Evolutionary conservation across 2,888 invertebrate genomes (phyloP).

Genomic region (Ashinkailepas kermadecensis): DNA sequence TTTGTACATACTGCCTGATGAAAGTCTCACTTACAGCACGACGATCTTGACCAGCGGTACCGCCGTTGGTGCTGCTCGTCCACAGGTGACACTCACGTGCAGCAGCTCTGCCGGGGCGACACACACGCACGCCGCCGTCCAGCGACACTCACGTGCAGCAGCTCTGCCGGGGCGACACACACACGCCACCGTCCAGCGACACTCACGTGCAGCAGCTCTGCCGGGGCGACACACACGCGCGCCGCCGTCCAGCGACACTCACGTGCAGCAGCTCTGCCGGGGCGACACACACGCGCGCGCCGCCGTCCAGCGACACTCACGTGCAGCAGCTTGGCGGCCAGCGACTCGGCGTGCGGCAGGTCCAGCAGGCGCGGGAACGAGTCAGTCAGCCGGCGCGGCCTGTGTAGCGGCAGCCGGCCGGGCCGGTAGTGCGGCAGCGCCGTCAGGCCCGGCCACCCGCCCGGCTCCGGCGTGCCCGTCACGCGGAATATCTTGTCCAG

Average conservation of each 20-base stretch:
- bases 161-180: too few species aligned
- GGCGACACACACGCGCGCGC: not conserved
- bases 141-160: too few species aligned
- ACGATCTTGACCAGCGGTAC: too few species aligned
- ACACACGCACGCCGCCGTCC: too few species aligned
- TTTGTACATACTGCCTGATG: too few species aligned
- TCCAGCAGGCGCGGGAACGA: conserved; percentile 86
- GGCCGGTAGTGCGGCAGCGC: conserved; percentile 70
- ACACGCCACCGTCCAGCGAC: too few species aligned
- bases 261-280: not conserved
- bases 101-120: too few species aligned
- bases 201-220: not conserved
- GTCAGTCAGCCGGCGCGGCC: conserved; percentile 57
- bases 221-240: not conserved
- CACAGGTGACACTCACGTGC: too few species aligned
- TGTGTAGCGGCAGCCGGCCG: conserved; percentile 44
- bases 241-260: not conserved
- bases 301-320: not conserved
- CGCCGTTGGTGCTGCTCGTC: too few species aligned
- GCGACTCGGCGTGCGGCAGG: conserved; percentile 75
- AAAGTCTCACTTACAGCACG: too few species aligned
- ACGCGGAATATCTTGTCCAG: conserved; percentile 96
- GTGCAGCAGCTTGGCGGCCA: conserved; percentile 71
- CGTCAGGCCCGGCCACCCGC: conserved; percentile 85
- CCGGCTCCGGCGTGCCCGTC: conserved; percentile 89